Evolutionary conservation across 2,797 vertebrate species (phyloP).

Genomic region (Nyctibius grandis): DNA sequence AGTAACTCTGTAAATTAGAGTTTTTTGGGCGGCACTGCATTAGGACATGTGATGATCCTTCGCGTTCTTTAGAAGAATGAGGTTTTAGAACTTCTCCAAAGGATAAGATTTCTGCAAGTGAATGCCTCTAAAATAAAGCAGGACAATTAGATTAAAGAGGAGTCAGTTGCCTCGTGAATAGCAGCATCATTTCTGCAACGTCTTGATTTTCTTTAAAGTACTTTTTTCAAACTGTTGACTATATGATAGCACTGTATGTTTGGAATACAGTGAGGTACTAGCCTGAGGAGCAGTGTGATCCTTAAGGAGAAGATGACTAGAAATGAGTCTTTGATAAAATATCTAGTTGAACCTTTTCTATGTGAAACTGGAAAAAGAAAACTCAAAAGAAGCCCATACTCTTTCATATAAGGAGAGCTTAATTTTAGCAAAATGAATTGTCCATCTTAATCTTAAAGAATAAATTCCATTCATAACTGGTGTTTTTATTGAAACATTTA

Average conservation of each 20-base stretch:
- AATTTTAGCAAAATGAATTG: not conserved
- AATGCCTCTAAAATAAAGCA: not conserved
- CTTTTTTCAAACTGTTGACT: not conserved
- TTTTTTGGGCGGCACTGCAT: not conserved
- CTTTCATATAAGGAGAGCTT: not conserved
- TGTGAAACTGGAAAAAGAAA: not conserved
- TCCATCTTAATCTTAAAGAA: not conserved
- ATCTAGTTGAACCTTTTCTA: not conserved
- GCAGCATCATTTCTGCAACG: not conserved
- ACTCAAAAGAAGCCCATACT: not conserved
- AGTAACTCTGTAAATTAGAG: not conserved
- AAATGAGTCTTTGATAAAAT: not conserved
- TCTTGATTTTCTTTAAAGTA: not conserved
- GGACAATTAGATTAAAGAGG: not conserved
- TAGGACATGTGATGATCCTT: not conserved
- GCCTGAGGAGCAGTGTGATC: not conserved
- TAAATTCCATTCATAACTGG: not conserved
- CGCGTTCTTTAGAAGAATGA: not conserved
- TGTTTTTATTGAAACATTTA: not conserved
- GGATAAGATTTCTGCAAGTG: not conserved
- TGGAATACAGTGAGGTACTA: not conserved
- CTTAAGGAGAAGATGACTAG: not conserved
- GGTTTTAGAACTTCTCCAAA: not conserved
- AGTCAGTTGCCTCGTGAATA: not conserved
- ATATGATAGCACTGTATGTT: not conserved